phyloP scores from a whole-genome alignment of 23 tunicate genomes.

The Trididemnum clinides region DNA sequence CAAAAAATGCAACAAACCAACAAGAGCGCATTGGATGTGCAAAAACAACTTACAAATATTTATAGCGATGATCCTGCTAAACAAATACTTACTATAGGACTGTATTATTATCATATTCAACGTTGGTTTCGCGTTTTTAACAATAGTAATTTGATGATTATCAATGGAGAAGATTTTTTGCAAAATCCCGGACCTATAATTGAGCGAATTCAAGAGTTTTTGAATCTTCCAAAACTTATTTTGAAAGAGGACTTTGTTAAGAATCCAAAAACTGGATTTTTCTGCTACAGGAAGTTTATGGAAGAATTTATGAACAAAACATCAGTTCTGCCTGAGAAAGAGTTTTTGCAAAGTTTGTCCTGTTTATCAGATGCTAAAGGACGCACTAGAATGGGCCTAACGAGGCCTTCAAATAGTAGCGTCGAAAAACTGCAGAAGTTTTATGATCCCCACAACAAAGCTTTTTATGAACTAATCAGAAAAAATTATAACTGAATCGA shows the following conservation, averaged over 20 bases:
- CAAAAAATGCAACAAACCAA: too few species aligned
- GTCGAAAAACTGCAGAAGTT: background rate
- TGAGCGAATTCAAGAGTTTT: constrained; percentile 43
- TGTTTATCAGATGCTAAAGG: constrained; percentile 9
- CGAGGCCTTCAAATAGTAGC: too few species aligned
- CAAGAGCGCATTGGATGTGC: too few species aligned
- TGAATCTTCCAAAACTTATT: constrained; percentile 49
- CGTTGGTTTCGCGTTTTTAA: constrained; percentile 26
- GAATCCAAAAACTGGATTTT: constrained; percentile 40
- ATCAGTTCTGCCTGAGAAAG: background rate
- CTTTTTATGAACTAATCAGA: background rate
- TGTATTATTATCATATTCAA: constrained; percentile 15
- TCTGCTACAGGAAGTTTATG: constrained; percentile 33
- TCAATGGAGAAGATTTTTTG: constrained; percentile 32
- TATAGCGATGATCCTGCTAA: background rate
- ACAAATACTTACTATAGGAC: background rate
- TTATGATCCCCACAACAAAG: constrained; percentile 6
- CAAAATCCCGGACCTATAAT: constrained; percentile 37
- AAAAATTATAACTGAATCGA: background rate
- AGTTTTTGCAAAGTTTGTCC: background rate
- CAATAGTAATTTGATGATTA: constrained; percentile 22
- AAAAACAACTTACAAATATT: too few species aligned
- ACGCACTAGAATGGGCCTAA: background rate
- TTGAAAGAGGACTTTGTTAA: constrained; percentile 41
- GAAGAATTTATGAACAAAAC: background rate